phyloP scores from a whole-genome alignment of 2,888 invertebrate genomes.

The Arrhopalites spinosus region DNA sequence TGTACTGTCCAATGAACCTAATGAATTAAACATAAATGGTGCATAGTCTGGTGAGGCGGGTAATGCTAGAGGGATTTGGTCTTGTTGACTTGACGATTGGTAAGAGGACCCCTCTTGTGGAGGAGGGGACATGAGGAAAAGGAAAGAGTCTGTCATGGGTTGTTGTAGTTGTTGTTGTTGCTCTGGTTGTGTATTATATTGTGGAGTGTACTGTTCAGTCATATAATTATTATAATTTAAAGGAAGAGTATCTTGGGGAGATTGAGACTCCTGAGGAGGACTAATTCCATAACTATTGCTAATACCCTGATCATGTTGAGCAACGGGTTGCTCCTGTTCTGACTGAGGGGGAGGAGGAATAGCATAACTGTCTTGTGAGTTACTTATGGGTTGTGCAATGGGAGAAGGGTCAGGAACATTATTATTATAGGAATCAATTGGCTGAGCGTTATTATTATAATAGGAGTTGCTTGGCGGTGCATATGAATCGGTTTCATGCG shows the following conservation, averaged over 20 bases:
- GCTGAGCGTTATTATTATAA: slow-evolving; percentile 12
- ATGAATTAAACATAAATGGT: slow-evolving; percentile 29
- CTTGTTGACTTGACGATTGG: not conserved
- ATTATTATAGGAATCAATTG: not conserved
- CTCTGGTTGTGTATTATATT: not conserved
- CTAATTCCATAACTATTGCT: slow-evolving; percentile 9
- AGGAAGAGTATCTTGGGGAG: too few species aligned
- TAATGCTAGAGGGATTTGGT: slow-evolving; percentile 3
- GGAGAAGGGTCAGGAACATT: slow-evolving; percentile 26
- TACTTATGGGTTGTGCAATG: slow-evolving; percentile 5
- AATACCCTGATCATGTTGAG: slow-evolving; percentile 11
- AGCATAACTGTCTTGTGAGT: slow-evolving; percentile 31
- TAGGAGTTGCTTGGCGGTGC: slow-evolving; percentile 10
- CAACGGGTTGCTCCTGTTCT: slow-evolving; percentile 3
- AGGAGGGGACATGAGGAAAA: slow-evolving; percentile 19
- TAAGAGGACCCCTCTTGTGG: too few species aligned
- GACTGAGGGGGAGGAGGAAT: not conserved
- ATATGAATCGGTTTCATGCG: slow-evolving; percentile 22
- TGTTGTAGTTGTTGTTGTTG: slow-evolving; percentile 7
- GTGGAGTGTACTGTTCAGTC: too few species aligned
- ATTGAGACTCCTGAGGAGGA: too few species aligned
- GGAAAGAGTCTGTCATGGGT: slow-evolving; percentile 15
- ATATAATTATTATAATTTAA: too few species aligned
- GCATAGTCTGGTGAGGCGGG: slow-evolving; percentile 19
- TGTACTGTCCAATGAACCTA: slow-evolving; percentile 11